Evolutionary conservation across 2,797 vertebrate species (phyloP).

Genomic region (Trichosurus vulpecula): DNA sequence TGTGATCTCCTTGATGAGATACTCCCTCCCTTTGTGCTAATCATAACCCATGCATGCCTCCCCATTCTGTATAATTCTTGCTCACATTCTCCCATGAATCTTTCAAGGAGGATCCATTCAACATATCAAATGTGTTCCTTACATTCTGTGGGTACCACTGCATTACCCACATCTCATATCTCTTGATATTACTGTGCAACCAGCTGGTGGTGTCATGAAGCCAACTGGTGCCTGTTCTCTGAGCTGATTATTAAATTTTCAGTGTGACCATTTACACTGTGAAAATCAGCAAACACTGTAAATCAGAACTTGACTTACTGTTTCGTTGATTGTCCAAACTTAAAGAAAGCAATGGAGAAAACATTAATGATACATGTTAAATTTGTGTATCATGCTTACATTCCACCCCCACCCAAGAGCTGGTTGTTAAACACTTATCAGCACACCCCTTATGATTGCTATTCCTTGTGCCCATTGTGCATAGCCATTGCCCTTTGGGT

Average conservation of each 20-base stretch:
- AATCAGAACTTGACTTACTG: background rate
- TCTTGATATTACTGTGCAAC: background rate
- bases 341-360: background rate
- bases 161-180: background rate
- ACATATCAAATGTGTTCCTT: background rate
- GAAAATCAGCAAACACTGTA: background rate
- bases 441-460: background rate
- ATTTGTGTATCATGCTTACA: background rate
- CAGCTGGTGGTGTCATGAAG: background rate
- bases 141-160: background rate
- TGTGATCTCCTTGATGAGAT: background rate
- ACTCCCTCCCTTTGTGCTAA: background rate
- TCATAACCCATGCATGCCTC: background rate
- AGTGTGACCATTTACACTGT: background rate
- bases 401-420: background rate
- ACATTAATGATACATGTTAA: background rate
- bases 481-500: background rate
- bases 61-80: background rate
- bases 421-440: background rate
- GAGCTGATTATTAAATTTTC: background rate
- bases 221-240: background rate
- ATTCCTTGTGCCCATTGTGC: background rate
- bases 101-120: background rate
- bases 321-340: background rate
- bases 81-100: background rate